Base-by-base conservation (phyloP, 2,888 invertebrate genomes). In the Eudasyphora cyanicolor region DNA sequence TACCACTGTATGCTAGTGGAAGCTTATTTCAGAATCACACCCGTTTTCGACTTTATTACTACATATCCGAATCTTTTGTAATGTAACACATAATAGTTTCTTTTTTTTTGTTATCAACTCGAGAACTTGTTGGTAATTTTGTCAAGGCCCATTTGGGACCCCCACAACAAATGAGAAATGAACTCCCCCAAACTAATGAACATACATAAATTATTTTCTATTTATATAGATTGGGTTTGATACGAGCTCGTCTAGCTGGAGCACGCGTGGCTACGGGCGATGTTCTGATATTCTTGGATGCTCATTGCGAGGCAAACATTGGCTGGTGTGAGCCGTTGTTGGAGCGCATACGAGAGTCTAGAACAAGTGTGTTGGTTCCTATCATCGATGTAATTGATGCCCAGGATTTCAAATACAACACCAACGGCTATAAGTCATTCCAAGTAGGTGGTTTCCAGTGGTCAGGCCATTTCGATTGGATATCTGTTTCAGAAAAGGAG, bases 381-480 rank as follows among this genome's bases (percentile, higher is more conserved):
- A 97, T 98, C 87, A 99, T 99, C 86, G 99, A 99, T 93, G 96
- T 97, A 77, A 98, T 99, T 87, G 96, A 97, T 91, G 96, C 92
- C 7, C 91, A 90, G 82, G 92, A 92, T 83, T 92, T 92, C 69
- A 91, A 92, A 83, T 92, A 92, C 76, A 91, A 92, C 88, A 92
- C 91, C 67, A 92, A 92, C 86, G 92, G 92, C 24, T 92, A 91
- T 86, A 91, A 90, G 82, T 90, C 91, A 21, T 92, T 92, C 86
- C 92, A 92, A 85, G 91, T 92, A 54, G 92, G 92, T 19, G 92
- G 92, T n/a, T 92, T 92, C 60, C 90, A 91, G 71, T 98, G 98
- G 95, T 95, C 95, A 85, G 97, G 98, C 0, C 98, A 98, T 92
- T 98, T 98, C 92, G 97, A 96, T 2, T 98, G 98, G 98, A 96